phyloP scores from a whole-genome alignment of 2,888 invertebrate species.

The Caenorhabditis sp. region DNA sequence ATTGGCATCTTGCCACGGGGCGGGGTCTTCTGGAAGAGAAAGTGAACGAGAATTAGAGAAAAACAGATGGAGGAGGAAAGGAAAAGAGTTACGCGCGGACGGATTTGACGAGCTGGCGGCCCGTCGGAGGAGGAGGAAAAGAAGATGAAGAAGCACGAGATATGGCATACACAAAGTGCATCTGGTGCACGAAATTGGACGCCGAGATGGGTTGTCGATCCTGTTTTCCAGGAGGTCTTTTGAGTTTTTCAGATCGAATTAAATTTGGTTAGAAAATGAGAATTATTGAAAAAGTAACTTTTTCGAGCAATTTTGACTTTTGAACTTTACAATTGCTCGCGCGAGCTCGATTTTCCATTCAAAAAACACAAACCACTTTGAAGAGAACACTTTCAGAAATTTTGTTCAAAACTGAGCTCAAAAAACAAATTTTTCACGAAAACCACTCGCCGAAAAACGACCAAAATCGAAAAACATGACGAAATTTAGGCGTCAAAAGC shows the following conservation, averaged over 20 bases:
- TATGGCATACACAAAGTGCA: slow-evolving; percentile 24
- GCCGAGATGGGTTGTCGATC: background rate
- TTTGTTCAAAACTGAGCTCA: background rate
- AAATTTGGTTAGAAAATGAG: no score
- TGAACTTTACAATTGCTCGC: no score
- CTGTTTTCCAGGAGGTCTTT: background rate
- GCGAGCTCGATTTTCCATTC: background rate
- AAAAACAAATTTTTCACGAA: no score
- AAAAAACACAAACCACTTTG: no score
- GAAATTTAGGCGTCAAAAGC: slow-evolving; percentile 10
- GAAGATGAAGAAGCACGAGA: slow-evolving; percentile 55
- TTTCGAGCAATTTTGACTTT: no score
- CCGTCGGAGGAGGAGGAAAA: no score
- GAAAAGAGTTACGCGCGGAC: slow-evolving; percentile 54
- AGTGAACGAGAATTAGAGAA: slow-evolving; percentile 49
- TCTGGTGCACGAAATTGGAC: slow-evolving; percentile 12
- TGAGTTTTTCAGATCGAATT: background rate
- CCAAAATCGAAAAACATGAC: background rate
- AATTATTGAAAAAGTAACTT: no score
- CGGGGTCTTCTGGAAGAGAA: slow-evolving; percentile 53
- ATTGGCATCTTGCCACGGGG: slow-evolving; percentile 52
- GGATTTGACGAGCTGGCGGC: slow-evolving; percentile 57
- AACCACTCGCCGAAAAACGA: no score
- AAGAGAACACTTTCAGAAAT: no score
- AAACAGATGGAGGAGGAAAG: slow-evolving; percentile 18